These are phyloP conservation scores for Bombus ignitus DNA, from an alignment of 1,140 invertebrate species.

Conservation along the genomic window DNA sequence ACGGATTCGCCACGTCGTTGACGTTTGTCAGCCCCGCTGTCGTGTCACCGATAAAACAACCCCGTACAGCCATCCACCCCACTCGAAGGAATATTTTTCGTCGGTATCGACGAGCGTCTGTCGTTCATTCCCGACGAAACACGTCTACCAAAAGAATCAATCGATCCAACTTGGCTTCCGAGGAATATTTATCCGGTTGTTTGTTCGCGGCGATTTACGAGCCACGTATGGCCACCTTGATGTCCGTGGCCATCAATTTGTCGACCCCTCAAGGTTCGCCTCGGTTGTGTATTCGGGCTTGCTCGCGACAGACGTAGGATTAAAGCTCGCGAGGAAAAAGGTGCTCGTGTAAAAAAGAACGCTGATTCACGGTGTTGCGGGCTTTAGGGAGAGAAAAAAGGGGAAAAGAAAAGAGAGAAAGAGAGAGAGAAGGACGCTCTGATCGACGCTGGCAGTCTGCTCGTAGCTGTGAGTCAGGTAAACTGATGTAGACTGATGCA, in stretches of 20 bases:
- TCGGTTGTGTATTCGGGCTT: neutral
- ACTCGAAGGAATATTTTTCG: conserved; percentile 1
- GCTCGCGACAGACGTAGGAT: neutral
- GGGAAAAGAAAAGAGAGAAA: conserved; percentile 7
- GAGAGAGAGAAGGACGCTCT: neutral
- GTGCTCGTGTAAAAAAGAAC: neutral
- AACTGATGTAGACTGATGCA: conserved; percentile 62
- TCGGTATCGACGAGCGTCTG: neutral
- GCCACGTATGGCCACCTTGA: neutral
- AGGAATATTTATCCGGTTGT: conserved; percentile 6
- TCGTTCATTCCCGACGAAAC: neutral
- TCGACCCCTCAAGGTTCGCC: conserved; percentile 4
- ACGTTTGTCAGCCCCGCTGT: neutral
- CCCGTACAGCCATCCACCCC: no score
- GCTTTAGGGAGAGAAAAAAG: no score
- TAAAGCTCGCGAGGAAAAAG: conserved; percentile 3
- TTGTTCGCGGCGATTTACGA: conserved; percentile 27
- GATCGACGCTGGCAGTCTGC: conserved; percentile 37
- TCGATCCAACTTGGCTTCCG: neutral
- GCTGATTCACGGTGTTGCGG: conserved; percentile 55
- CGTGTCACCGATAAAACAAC: conserved; percentile 13
- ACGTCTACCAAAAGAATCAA: neutral
- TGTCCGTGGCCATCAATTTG: conserved; percentile 23
- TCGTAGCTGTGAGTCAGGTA: conserved; percentile 50
- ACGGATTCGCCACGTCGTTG: neutral